Evolutionary conservation across 2,113 vertebrate genomes (phyloP).

Genomic region (Peromyscus maniculatus): DNA sequence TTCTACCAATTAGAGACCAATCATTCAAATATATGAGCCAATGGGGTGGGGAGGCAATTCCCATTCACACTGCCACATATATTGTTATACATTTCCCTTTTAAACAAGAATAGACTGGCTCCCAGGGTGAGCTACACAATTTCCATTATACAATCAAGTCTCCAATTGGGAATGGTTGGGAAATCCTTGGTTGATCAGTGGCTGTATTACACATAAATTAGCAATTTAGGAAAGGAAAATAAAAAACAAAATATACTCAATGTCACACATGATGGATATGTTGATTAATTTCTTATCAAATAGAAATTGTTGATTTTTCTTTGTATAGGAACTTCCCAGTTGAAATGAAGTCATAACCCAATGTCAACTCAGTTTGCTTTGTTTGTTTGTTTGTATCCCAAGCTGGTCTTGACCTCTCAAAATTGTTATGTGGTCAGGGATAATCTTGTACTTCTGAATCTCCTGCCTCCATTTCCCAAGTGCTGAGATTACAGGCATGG

Average conservation of each 20-base stretch:
- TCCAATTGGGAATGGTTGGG: neutral
- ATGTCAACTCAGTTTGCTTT: neutral
- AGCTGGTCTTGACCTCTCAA: neutral
- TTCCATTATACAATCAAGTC: neutral
- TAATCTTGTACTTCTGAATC: neutral
- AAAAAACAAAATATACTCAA: constrained; percentile 1
- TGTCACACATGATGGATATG: neutral
- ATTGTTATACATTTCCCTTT: neutral
- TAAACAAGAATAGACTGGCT: constrained; percentile 12
- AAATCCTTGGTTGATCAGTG: constrained; percentile 23
- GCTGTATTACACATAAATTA: neutral
- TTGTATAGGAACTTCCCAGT: neutral
- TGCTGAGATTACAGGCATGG: neutral
- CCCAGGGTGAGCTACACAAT: neutral
- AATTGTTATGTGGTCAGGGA: neutral
- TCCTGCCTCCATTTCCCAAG: neutral
- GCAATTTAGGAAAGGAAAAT: neutral
- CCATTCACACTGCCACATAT: neutral
- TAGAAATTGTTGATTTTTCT: constrained; percentile 43
- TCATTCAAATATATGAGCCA: neutral
- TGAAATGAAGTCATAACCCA: constrained; percentile 20
- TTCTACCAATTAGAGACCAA: too few species aligned
- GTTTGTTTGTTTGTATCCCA: neutral
- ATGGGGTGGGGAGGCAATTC: neutral
- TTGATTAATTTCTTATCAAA: constrained; percentile 25